Evolutionary conservation across 2,113 vertebrate genomes (phyloP), one percentile per base, ranked within the genome.

Genomic region (Lycaon pictus): DNA sequence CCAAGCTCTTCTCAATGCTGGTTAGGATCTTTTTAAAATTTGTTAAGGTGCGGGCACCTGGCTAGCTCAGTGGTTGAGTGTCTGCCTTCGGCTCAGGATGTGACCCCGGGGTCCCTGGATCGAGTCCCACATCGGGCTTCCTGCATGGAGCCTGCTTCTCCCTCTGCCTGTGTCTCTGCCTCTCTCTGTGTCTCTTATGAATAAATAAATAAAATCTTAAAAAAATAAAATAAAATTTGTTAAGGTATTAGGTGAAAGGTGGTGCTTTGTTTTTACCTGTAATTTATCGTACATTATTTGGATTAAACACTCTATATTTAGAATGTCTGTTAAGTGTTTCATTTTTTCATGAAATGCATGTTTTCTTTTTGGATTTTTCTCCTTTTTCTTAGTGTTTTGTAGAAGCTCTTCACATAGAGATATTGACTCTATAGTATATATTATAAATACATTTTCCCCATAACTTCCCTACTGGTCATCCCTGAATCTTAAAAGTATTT

Each of bases 401-500:
- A 85, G n/a, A 90, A 81, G 63, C 22, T 86, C 65, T 51, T 76
- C 43, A 81, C 48, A 96, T 20, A 86, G 16, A 32, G 60, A 32
- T 93, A 85, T 43, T 90, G 90, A 89, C 15, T 55, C 25, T 90
- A 17, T 43, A 43, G 25, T 92, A 55, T 80, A 79, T 55, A 58
- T n/a, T 63, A 96, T 22, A 85, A 80, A 71, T 80, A 67, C 67
- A 58, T 88, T 88, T 94, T 62, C 53, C 60, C 82, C 23, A 65
- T 76, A 92, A 72, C 51, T 94, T 90, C 51, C 82, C 32, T 82
- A 92, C 51, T 12, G 20, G 53, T 69, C 76, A 62, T 62, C 87
- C 43, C 25, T 91, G 20, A 91, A 82, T 83, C 67, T 91, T 91
- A 60, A 76, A 96, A 87, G 9, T 27, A 25, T 74, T 81, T 81